These are phyloP conservation scores for Microcebus jonahi DNA, from an alignment of 2,113 vertebrate genomes.

Conservation along the genomic window DNA sequence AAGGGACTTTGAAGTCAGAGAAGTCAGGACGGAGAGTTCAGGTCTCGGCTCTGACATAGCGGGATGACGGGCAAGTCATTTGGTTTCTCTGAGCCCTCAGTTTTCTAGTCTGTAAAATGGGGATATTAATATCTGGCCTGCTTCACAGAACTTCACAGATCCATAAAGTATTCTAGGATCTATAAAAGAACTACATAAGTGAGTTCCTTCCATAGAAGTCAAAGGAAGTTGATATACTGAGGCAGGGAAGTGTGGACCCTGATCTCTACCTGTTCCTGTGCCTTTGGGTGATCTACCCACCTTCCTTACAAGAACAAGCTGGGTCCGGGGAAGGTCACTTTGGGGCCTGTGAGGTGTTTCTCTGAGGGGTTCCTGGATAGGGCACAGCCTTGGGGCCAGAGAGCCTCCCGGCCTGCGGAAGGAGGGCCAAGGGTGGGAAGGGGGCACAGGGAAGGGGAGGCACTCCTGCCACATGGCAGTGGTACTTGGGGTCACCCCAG, in stretches of 20 bases:
- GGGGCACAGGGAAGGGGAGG: neutral
- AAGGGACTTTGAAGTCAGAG: neutral
- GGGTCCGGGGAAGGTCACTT: too few species aligned
- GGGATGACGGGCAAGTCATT: neutral
- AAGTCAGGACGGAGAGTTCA: neutral
- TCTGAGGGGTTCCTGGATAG: neutral
- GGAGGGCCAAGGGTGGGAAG: neutral
- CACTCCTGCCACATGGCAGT: neutral
- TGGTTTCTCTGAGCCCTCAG: neutral
- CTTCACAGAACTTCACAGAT: neutral
- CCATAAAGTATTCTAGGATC: neutral
- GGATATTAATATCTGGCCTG: neutral
- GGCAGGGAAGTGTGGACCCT: neutral
- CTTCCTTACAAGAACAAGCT: neutral
- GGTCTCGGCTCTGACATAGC: neutral
- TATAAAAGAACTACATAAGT: neutral
- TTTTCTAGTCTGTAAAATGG: slow-evolving; percentile 6
- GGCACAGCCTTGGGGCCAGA: neutral
- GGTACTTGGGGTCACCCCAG: neutral
- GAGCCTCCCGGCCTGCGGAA: neutral
- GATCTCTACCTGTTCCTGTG: neutral
- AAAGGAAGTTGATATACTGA: neutral
- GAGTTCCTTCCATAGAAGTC: neutral
- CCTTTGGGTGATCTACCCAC: neutral
- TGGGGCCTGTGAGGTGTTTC: neutral